Percentiles rank a stretch among this genome's conserved stretches.
Conservation (phyloP, 2,797 vertebrate species). For the Vipera latastei region DNA sequence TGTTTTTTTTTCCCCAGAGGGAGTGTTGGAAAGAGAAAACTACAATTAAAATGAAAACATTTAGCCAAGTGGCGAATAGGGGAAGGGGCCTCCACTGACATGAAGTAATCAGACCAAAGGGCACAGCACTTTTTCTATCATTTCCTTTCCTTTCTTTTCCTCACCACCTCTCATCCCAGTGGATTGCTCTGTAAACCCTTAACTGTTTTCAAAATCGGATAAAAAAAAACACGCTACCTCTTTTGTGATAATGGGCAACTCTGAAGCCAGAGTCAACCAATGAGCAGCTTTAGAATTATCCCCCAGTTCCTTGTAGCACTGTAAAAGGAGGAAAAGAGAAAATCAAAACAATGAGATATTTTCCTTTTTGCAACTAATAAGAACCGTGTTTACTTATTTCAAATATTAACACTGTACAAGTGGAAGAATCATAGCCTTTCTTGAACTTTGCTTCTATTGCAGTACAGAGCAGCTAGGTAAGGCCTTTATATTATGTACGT, state of each 20-base stretch:
- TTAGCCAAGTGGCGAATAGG: neutral
- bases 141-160: neutral
- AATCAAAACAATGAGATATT: neutral
- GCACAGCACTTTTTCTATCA: neutral
- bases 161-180: neutral
- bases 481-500: neutral
- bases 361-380: accelerated
- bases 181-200: neutral
- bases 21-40: neutral
- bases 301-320: slow-evolving; percentile 92
- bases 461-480: neutral
- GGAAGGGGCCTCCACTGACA: neutral
- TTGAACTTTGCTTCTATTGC: neutral
- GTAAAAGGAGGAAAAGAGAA: neutral
- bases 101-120: neutral
- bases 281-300: slow-evolving; percentile 75
- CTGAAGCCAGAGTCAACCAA: slow-evolving; percentile 81
- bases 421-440: neutral
- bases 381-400: neutral
- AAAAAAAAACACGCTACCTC: slow-evolving; percentile 65
- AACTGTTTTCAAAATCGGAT: neutral
- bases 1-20: neutral
- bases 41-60: neutral
- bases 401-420: accelerated
- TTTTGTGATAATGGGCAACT: slow-evolving; percentile 66